Percentiles rank a stretch among this genome's conserved stretches.
phyloP scores from a whole-genome alignment of 2,888 invertebrate species.

The Heteromyza rotundicornis region DNA sequence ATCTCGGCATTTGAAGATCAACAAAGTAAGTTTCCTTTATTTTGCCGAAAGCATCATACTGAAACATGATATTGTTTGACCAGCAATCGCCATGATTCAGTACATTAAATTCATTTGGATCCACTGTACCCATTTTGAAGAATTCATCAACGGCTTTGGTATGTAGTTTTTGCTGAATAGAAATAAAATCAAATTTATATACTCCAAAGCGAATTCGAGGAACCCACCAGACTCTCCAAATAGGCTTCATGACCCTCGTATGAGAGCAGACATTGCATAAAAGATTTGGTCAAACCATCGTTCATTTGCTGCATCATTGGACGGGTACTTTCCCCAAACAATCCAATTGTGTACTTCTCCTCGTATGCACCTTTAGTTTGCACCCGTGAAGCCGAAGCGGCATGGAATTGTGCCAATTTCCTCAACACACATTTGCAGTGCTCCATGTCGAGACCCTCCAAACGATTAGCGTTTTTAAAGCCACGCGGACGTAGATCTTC shows the following conservation, averaged over 20 bases:
- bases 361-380: slow-evolving; percentile 29
- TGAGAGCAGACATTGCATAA: slow-evolving; percentile 21
- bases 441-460: slow-evolving; percentile 40
- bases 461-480: slow-evolving; percentile 43
- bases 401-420: slow-evolving; percentile 49
- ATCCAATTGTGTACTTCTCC: slow-evolving; percentile 16
- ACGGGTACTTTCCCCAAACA: slow-evolving; percentile 21
- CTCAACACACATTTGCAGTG: slow-evolving; percentile 39
- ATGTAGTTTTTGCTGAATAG: slow-evolving; percentile 21
- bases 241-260: slow-evolving; percentile 29
- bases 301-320: slow-evolving; percentile 16
- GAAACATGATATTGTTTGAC: slow-evolving; percentile 55
- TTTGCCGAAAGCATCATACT: slow-evolving; percentile 35
- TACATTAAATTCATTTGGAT: slow-evolving; percentile 39
- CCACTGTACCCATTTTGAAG: slow-evolving; percentile 10
- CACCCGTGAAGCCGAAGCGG: slow-evolving; percentile 39
- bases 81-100: slow-evolving; percentile 55
- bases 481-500: slow-evolving; percentile 40
- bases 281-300: not conserved
- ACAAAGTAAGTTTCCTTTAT: slow-evolving; percentile 44
- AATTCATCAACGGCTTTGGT: slow-evolving; percentile 30
- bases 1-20: slow-evolving; percentile 47
- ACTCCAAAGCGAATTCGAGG: not conserved
- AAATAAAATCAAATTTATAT: not conserved
- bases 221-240: slow-evolving; percentile 31